Conservation (phyloP, 1,140 invertebrate species). For the Plectrocnemia conspersa region DNA sequence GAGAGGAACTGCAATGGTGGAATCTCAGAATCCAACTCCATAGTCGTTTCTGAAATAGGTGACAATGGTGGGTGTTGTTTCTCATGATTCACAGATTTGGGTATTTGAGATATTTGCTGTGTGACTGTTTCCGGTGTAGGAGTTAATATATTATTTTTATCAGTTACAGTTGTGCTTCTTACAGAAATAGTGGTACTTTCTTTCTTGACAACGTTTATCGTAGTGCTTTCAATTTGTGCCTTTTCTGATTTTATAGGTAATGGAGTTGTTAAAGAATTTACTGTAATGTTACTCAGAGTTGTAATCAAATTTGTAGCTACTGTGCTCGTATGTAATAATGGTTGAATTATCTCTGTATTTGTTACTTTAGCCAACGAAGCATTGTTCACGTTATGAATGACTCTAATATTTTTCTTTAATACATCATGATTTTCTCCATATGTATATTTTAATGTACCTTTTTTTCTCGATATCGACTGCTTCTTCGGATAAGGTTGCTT, state of each 20-base stretch:
- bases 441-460: constrained; percentile 49
- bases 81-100: constrained; percentile 54
- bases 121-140: constrained; percentile 24
- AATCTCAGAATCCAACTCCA: constrained; percentile 35
- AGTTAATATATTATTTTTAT: background rate
- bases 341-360: no score
- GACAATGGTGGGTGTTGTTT: constrained; percentile 49
- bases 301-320: no score
- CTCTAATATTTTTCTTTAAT: constrained; percentile 41
- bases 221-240: no score
- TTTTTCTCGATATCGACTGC: constrained; percentile 44
- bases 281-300: no score
- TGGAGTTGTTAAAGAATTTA: no score
- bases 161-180: background rate
- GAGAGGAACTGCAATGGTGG: constrained; percentile 45
- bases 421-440: constrained; percentile 51
- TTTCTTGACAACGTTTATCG: no score
- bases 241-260: no score
- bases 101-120: constrained; percentile 41
- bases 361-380: background rate
- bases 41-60: constrained; percentile 47
- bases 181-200: no score
- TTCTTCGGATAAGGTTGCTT: constrained; percentile 39
- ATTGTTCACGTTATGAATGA: constrained; percentile 22
- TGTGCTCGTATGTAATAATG: no score